Conservation (phyloP, 37 sponge, comb jelly and placozoan genomes). For the Bolinopsis microptera region DNA sequence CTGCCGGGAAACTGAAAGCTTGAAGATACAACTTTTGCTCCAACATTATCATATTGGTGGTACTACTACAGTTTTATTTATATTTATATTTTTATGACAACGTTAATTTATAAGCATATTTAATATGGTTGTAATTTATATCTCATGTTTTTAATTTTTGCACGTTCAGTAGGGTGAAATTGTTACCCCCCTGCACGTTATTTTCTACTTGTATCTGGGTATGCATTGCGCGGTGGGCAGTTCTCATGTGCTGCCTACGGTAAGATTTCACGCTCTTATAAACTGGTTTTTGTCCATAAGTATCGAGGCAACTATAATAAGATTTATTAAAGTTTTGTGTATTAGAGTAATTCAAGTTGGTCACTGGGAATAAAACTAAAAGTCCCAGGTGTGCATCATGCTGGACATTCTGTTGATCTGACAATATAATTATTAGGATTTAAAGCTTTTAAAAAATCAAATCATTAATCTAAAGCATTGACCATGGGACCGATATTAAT, state of each 20-base stretch:
- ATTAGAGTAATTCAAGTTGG: too few species aligned
- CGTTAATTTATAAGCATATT: background rate
- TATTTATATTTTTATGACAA: background rate
- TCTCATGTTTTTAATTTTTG: background rate
- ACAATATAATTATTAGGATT: background rate
- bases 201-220: background rate
- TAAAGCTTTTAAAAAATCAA: background rate
- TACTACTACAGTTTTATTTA: background rate
- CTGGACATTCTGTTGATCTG: too few species aligned
- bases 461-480: background rate
- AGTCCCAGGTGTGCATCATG: too few species aligned
- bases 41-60: background rate
- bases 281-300: too few species aligned
- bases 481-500: too few species aligned
- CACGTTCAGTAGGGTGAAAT: background rate
- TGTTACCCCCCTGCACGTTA: background rate
- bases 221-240: too few species aligned
- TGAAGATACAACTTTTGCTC: background rate
- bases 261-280: too few species aligned
- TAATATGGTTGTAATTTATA: background rate
- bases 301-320: too few species aligned
- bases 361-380: too few species aligned
- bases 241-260: too few species aligned
- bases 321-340: too few species aligned
- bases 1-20: background rate